Evolutionary conservation across 2,113 vertebrate genomes (phyloP), one percentile per base, ranked within the genome.

Genomic region (Spea multiplicata): DNA sequence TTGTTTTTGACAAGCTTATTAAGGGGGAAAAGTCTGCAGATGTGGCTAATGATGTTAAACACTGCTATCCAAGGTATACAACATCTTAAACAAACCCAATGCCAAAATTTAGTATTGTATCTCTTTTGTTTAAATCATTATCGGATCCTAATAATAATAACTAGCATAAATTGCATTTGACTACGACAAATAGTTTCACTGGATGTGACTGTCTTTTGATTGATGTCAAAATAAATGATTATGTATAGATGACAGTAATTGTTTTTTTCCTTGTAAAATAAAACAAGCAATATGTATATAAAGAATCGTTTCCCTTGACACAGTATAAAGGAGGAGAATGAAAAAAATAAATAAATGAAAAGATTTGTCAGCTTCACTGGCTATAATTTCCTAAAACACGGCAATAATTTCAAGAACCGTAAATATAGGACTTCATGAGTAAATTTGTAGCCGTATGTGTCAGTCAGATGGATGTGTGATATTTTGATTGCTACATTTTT

Each of bases 121-220:
- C 61, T 5, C 7, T 73, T n/a, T 74, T 79, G 72, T 14, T 45
- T 71, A 53, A 82, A 83, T 84, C 3, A 0, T 57, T 3, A 71
- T 14, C 76, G 72, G 75, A 80, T 64, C 0, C 6, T 14, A 80
- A 65, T 66, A 83, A 75, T 3, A 75, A 75, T 3, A 75, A 82
- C 46, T 0, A 84, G 48, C 65, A 48, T 4, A 0, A 12, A 69
- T 69, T 3, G 9, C 30, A 9, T 55, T 30, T 67, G 70, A 48
- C 65, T 50, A 8, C 4, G 10, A 73, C 69, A 70, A 83, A 61
- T 0, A 13, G 1, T 12, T n/a, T 71, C 2, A 1, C 0, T 53
- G n/a, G 71, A 77, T n/a, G 64, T 30, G 30, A 2, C 0, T 76
- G 71, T 65, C 55, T 82, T 30, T 53, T 12, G 46, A 79, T 3